Conservation (phyloP, 1,140 invertebrate species). For the Druon quercuslanigerum region DNA sequence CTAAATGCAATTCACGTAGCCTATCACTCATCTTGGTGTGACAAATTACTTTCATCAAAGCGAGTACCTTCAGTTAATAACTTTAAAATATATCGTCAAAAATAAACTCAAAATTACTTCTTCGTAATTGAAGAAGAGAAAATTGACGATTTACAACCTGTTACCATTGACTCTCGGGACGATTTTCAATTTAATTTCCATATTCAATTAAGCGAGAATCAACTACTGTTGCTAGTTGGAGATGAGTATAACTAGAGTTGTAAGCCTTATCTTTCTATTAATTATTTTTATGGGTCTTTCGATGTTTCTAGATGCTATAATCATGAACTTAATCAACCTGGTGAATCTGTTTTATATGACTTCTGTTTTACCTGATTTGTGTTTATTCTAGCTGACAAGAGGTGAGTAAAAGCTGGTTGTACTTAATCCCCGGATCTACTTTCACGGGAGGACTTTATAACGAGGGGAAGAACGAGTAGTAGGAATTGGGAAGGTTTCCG, state of each 20-base stretch:
- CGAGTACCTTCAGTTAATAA: background rate
- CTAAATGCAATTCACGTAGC: background rate
- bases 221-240: too few relatives aligned
- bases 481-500: slow-evolving; percentile 48
- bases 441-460: slow-evolving; percentile 48
- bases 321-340: too few relatives aligned
- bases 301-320: too few relatives aligned
- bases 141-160: too few relatives aligned
- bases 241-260: too few relatives aligned
- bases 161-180: too few relatives aligned
- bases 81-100: background rate
- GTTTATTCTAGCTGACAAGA: background rate
- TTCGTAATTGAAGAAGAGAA: too few relatives aligned
- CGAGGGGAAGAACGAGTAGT: slow-evolving; percentile 33
- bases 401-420: slow-evolving; percentile 46
- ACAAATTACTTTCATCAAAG: background rate
- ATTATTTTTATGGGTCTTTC: too few relatives aligned
- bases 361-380: slow-evolving; percentile 9
- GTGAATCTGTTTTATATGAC: background rate
- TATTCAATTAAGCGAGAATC: too few relatives aligned
- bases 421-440: slow-evolving; percentile 55
- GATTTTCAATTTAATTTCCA: too few relatives aligned
- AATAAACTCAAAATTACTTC: background rate
- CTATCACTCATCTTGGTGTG: background rate
- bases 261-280: too few relatives aligned